Conservation (phyloP, 1,140 invertebrate species). For the Bursaphelenchus mucronatus region DNA sequence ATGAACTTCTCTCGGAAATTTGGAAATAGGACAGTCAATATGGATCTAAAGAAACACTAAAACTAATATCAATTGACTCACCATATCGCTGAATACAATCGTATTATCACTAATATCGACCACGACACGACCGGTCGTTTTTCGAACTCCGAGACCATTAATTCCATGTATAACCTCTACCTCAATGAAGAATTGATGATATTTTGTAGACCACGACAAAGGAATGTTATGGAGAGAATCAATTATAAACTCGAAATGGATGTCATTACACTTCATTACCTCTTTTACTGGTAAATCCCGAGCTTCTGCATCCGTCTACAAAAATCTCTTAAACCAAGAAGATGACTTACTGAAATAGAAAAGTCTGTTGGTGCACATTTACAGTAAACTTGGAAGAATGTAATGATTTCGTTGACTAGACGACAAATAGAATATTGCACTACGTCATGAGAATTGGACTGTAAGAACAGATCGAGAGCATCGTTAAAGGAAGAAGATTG, state of each 20-base stretch:
- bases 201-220: constrained; percentile 2
- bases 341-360: not conserved
- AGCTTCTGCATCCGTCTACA: constrained; percentile 1
- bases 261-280: not conserved
- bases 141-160: not conserved
- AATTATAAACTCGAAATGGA: constrained; percentile 9
- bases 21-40: not conserved
- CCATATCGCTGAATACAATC: no score
- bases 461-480: no score
- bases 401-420: no score
- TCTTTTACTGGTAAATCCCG: not conserved
- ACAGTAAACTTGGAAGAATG: no score
- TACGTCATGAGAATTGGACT: no score
- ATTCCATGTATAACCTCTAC: constrained; percentile 17
- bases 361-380: not conserved
- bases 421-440: no score
- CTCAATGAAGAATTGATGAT: constrained; percentile 12
- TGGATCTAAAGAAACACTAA: not conserved
- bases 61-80: no score
- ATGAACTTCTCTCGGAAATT: no score
- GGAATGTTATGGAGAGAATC: constrained; percentile 24
- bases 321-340: not conserved
- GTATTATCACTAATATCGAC: no score
- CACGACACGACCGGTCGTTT: not conserved
- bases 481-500: no score